Base-by-base conservation (phyloP, 2,113 vertebrate genomes). In the Sturnus vulgaris region DNA sequence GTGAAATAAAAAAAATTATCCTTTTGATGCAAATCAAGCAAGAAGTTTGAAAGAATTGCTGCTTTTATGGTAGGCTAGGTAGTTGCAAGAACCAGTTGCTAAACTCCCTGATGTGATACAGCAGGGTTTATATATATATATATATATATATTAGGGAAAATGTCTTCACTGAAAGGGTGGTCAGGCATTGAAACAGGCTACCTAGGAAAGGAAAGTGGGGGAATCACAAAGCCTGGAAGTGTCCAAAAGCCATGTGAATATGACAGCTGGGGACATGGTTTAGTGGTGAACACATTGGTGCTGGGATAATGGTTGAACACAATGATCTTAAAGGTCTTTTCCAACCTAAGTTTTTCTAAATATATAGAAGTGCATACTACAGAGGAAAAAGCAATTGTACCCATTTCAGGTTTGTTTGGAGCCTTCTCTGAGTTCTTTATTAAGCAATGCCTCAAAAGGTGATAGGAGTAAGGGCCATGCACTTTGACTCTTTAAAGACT, bases 341-440 rank as follows among this genome's bases (percentile, higher is more conserved):
- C 40, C 40, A 40, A 12, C 40, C 40, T 23, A 55, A 76, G 27
- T 69, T 3, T 53, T 75, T 61, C 24, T 66, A 6, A 18, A 5
- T 17, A 8, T n/a, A 7, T 4, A n/a, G 3, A 22, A 3, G 1
- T 13, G 12, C 2, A 19, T 10, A 20, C 8, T 55, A 22, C 11
- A 57, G 60, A 82, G 15, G 10, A 15, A 87, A 84, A 50, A 89
- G 39, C 4, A 68, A 44, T 22, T 82, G 10, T 49, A 82, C 52
- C 19, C 30, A 31, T 64, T 88, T 79, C 22, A 35, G 9, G 6
- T 71, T 71, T 60, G 27, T 86, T 69, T 82, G 50, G 57, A 61
- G 46, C 15, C 12, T 68, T 70, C 30, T 72, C 42, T 46, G 28
- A 25, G 31, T 46, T 79, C 12, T 47, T 66, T 39, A 52, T 44